phyloP scores from a whole-genome alignment of 2,797 vertebrate species.

The Zonotrichia albicollis region DNA sequence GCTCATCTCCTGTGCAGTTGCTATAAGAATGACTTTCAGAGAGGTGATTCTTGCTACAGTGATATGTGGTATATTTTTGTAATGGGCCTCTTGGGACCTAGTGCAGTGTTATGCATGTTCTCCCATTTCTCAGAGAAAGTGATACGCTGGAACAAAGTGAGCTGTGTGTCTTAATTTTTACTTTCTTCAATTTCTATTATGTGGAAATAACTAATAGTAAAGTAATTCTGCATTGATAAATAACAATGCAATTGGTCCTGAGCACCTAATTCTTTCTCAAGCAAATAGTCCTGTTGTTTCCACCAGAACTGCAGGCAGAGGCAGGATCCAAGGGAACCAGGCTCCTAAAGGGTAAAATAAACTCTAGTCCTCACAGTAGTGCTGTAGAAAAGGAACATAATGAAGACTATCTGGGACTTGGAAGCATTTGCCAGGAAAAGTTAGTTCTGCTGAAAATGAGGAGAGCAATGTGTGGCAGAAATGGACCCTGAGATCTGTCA shows the following conservation, averaged over 20 bases:
- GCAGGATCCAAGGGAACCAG: background rate
- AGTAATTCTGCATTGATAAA: background rate
- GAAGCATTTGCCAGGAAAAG: background rate
- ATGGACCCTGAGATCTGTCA: background rate
- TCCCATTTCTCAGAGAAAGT: background rate
- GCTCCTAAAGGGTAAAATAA: background rate
- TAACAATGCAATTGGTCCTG: background rate
- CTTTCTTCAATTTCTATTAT: background rate
- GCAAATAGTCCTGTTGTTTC: background rate
- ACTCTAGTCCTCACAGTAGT: background rate
- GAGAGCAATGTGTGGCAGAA: background rate
- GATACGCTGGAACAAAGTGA: background rate
- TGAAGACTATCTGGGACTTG: background rate
- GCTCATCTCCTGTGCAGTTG: background rate
- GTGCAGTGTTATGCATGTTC: background rate
- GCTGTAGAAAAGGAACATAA: background rate
- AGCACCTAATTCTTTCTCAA: background rate
- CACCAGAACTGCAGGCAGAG: background rate
- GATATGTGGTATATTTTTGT: background rate
- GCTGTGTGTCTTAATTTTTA: background rate
- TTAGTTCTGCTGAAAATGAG: background rate
- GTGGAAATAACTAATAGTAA: background rate
- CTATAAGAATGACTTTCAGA: background rate
- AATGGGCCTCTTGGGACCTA: background rate
- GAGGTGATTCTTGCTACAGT: background rate